Conservation (phyloP, 2,888 invertebrate genomes). For the Lottia gigantea region DNA sequence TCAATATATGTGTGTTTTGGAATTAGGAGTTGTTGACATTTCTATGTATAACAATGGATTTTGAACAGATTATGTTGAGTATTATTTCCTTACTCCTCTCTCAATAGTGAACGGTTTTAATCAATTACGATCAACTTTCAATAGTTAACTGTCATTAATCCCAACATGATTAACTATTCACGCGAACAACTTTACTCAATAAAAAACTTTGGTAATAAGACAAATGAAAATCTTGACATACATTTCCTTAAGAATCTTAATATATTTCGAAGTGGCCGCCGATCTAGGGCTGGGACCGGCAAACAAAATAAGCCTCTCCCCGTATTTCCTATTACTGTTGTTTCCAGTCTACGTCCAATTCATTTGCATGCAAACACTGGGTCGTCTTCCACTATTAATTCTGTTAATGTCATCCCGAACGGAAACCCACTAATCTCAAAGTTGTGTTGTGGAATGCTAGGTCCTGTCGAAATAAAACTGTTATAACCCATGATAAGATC, state of each 20-base stretch:
- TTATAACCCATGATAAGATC: background rate
- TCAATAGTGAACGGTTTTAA: background rate
- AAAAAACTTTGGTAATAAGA: background rate
- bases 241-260: background rate
- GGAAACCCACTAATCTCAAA: background rate
- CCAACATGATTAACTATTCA: background rate
- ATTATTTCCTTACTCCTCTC: too few species aligned
- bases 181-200: background rate
- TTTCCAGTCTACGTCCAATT: too few species aligned
- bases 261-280: background rate
- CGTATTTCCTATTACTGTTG: background rate
- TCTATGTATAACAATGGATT: background rate
- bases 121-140: background rate
- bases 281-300: background rate
- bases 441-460: conserved; percentile 1
- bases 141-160: background rate
- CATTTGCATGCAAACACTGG: too few species aligned
- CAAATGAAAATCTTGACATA: background rate
- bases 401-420: background rate
- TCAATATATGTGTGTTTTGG: background rate
- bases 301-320: background rate
- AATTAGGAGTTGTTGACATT: background rate
- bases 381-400: background rate
- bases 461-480: conserved; percentile 1
- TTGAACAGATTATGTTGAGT: background rate